Percentiles rank a stretch among this genome's conserved stretches.
Evolutionary conservation across 2,113 vertebrate species (phyloP).

Genomic region (Gallinago jamesoni): DNA sequence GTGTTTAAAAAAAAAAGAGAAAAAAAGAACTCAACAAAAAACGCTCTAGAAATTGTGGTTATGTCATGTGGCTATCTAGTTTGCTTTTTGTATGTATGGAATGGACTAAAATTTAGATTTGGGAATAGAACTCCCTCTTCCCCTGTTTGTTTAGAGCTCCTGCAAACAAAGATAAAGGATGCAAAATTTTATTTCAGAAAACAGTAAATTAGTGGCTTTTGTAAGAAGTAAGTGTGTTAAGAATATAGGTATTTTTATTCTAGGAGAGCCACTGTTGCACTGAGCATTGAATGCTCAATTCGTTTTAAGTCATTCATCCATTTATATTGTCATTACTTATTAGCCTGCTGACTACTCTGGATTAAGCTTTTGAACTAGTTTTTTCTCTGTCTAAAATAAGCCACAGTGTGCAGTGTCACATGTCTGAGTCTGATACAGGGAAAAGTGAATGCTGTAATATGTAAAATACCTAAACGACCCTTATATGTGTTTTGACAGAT

Average conservation of each 20-base stretch:
- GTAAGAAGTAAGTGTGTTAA: not conserved
- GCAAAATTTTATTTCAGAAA: not conserved
- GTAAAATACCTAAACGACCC: not conserved
- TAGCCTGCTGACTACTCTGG: constrained; percentile 4
- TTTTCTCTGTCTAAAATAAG: constrained; percentile 44
- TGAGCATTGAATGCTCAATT: not conserved
- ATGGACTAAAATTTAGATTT: not conserved
- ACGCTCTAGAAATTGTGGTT: not conserved
- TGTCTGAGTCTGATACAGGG: not conserved
- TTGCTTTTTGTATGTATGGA: not conserved
- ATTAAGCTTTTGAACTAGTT: constrained; percentile 3
- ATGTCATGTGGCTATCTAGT: not conserved
- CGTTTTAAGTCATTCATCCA: not conserved
- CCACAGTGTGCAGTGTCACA: not conserved
- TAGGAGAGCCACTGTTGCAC: not conserved
- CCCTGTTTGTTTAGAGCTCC: not conserved
- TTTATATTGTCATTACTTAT: not conserved
- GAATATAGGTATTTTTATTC: not conserved
- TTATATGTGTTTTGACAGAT: constrained; percentile 80
- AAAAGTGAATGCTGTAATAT: not conserved
- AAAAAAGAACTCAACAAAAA: too few relatives aligned
- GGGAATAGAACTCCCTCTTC: not conserved
- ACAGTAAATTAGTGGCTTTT: not conserved
- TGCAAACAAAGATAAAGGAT: not conserved
- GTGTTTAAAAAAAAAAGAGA: not conserved